Evolutionary conservation across 2,888 invertebrate species (phyloP), one percentile per base, ranked within the genome.

Genomic region (Priocnemis perturbator): DNA sequence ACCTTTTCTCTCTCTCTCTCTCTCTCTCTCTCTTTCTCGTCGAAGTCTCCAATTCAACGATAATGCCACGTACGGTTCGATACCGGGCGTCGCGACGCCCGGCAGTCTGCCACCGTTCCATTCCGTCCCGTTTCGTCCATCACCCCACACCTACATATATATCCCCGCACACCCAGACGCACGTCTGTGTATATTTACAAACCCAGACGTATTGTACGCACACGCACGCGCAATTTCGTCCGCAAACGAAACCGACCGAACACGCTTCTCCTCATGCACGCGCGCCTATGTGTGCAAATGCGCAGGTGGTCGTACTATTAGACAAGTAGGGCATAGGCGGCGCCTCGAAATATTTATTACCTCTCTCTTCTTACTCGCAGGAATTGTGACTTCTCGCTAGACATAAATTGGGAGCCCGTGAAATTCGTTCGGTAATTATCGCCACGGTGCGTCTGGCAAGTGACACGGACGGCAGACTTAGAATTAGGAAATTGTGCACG

Each of bases 71-170:
- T 81, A 79, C 79, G 81, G 83, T 82, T 84, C 84, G 84, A 86
- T 86, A 86, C 78, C 81, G 78, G 77, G 78, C 85, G 83, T 83
- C 84, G 82, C 82, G 87, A 86, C 86, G 86, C 86, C 87, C 85
- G 86, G 86, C 87, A 85, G 87, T 86, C 87, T 87, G 85, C 85
- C 85, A 86, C 85, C 84, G 79, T 77, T 76, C 75, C 74, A 58
- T 80, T 81, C 71, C 75, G 67, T 79, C 67, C 72, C 73, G 74
- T 79, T 77, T 76, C 74, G 73, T 68, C 70, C 73, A 71, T 67
- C 78, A 72, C 47, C 57, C 61, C 58, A 60, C 48, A 21, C 53
- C 19, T 9, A 37, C 7, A 1, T 37, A 37, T 37, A 37, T 7
- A 37, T 37, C 7, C 37, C 7, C 37, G 19, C 47, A 7, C 47